phyloP scores from a whole-genome alignment of 2,797 vertebrate species.

The Myiothlypis coronata region DNA sequence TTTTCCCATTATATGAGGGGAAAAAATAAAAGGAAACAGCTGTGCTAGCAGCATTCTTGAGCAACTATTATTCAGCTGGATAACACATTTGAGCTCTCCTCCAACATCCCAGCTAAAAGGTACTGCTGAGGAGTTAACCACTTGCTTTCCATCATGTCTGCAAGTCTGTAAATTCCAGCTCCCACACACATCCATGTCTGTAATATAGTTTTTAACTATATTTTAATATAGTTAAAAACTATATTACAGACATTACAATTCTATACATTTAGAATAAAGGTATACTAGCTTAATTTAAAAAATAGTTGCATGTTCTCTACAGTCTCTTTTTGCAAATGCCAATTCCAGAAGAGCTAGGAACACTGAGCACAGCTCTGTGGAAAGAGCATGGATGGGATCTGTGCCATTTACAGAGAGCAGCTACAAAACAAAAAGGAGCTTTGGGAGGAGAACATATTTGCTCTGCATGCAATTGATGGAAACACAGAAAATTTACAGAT shows the following conservation, averaged over 20 bases:
- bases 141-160: background rate
- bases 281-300: background rate
- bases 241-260: background rate
- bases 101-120: background rate
- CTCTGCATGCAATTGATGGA: background rate
- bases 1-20: background rate
- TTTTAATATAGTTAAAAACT: background rate
- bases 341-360: background rate
- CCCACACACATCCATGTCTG: background rate
- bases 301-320: background rate
- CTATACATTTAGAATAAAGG: background rate
- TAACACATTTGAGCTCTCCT: background rate
- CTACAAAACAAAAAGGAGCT: background rate
- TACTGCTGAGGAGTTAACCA: background rate
- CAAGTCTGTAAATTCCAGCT: background rate
- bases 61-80: background rate
- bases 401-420: background rate
- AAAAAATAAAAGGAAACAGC: slow-evolving; percentile 16
- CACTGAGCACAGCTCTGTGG: background rate
- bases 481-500: background rate
- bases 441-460: background rate
- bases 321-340: background rate
- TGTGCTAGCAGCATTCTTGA: slow-evolving; percentile 14
- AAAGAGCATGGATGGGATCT: background rate
- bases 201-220: too few relatives aligned